These are phyloP conservation scores for Stenopsyche tienmushanensis DNA, from an alignment of 1,140 invertebrate genomes.

Conservation along the genomic window DNA sequence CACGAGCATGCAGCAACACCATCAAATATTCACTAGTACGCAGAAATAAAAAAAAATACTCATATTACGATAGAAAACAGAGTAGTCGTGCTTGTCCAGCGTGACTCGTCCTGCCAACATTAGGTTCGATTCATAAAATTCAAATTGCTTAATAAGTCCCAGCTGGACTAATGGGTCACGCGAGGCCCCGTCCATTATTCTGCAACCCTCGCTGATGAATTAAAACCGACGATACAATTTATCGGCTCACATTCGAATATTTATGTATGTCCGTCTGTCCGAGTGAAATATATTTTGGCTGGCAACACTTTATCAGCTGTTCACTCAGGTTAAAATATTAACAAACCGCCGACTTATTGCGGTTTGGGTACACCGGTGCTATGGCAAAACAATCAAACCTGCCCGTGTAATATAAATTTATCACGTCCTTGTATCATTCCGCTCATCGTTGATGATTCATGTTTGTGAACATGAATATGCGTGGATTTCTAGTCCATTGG, in stretches of 20 bases:
- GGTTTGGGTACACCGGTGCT: neutral
- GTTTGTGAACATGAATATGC: too few species aligned
- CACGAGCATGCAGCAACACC: too few species aligned
- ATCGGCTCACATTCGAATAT: slow-evolving; percentile 38
- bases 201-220: slow-evolving; percentile 30
- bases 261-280: slow-evolving; percentile 38
- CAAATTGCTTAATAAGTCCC: too few species aligned
- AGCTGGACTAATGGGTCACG: too few species aligned
- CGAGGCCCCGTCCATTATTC: neutral
- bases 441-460: neutral
- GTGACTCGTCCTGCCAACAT: too few species aligned
- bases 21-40: too few species aligned
- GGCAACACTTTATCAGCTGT: slow-evolving; percentile 35
- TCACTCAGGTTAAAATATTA: slow-evolving; percentile 31
- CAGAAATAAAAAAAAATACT: too few species aligned
- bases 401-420: neutral
- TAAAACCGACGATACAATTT: slow-evolving; percentile 39
- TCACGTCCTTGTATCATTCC: neutral
- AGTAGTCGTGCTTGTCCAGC: too few species aligned
- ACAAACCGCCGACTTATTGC: slow-evolving; percentile 27
- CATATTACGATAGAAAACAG: too few species aligned
- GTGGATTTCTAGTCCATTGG: too few species aligned
- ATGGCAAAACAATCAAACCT: neutral
- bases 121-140: too few species aligned
- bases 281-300: slow-evolving; percentile 32